These are phyloP conservation scores for Cabera pusaria DNA, from an alignment of 2,888 invertebrate genomes.

Conservation along the genomic window DNA sequence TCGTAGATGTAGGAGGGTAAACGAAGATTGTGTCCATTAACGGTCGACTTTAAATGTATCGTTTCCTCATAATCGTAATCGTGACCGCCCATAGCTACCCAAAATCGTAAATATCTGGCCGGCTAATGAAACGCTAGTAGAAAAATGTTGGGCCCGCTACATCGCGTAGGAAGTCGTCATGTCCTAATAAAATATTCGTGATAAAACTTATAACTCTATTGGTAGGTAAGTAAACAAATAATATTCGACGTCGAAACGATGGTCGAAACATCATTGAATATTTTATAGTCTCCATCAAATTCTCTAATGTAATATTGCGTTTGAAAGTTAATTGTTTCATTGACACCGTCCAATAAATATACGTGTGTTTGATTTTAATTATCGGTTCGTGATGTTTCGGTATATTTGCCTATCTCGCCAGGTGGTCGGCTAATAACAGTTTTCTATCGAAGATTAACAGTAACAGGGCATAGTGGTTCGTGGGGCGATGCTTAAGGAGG, in stretches of 20 bases:
- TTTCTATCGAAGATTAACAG: constrained; percentile 46
- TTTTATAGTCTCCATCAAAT: constrained; percentile 23
- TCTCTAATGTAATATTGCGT: constrained; percentile 19
- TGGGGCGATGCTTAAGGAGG: constrained; percentile 59
- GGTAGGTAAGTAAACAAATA: constrained; percentile 48
- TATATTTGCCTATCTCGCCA: constrained; percentile 37
- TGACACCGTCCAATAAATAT: constrained; percentile 24
- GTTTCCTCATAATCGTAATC: constrained; percentile 52
- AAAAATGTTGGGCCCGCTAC: constrained; percentile 40
- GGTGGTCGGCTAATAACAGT: constrained; percentile 48
- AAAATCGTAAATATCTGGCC: constrained; percentile 54
- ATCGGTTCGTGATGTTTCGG: constrained; percentile 23
- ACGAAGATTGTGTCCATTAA: constrained; percentile 41
- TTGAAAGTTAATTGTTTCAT: constrained; percentile 23
- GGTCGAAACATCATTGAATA: constrained; percentile 24
- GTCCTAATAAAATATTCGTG: constrained; percentile 56
- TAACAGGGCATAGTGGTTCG: constrained; percentile 53
- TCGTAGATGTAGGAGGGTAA: constrained; percentile 41
- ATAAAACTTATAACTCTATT: constrained; percentile 54
- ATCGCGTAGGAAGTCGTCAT: constrained; percentile 57
- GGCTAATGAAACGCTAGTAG: constrained; percentile 54
- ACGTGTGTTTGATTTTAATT: constrained; percentile 23
- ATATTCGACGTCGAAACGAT: constrained; percentile 32
- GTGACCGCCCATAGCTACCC: constrained; percentile 63
- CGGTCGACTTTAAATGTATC: constrained; percentile 41